A percentile compares a stretch with the other conserved stretches of the same genome.
These are phyloP conservation scores for Agelastica alni DNA, from an alignment of 2,888 invertebrate species.

Conservation along the genomic window DNA sequence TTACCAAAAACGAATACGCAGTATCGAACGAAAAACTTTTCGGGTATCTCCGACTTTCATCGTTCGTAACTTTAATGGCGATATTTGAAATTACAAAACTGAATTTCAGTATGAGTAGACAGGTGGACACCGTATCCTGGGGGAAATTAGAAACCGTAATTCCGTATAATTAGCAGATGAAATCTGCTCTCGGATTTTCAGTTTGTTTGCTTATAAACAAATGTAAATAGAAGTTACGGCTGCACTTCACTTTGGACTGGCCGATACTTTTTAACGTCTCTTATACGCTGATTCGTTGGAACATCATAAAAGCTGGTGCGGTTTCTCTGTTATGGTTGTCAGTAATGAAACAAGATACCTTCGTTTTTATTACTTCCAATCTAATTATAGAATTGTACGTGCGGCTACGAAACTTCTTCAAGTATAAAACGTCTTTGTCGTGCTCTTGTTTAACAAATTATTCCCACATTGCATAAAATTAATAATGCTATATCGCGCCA, in stretches of 20 bases:
- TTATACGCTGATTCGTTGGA: constrained; percentile 1
- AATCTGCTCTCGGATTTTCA: constrained; percentile 29
- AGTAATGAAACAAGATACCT: constrained; percentile 12
- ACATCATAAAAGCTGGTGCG: constrained; percentile 8
- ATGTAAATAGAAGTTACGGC: constrained; percentile 24
- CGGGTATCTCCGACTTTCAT: constrained; percentile 12
- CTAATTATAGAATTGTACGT: constrained; percentile 4
- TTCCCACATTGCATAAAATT: no score
- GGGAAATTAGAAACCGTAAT: constrained; percentile 47
- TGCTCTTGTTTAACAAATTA: no score
- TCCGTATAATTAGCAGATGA: constrained; percentile 43
- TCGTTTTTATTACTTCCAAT: constrained; percentile 14
- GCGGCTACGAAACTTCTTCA: not conserved
- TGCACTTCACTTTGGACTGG: constrained; percentile 18
- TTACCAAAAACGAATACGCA: no score
- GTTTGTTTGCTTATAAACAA: constrained; percentile 26
- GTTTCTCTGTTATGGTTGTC: constrained; percentile 3
- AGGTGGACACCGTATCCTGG: constrained; percentile 40
- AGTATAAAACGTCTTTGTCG: constrained; percentile 13
- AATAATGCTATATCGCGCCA: no score
- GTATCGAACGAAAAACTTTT: not conserved
- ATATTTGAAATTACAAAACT: constrained; percentile 38
- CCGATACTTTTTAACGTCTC: constrained; percentile 6
- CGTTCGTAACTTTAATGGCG: constrained; percentile 33
- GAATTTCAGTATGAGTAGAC: constrained; percentile 38